These are phyloP conservation scores for Papilio elwesi DNA, from an alignment of 2,888 invertebrate genomes.

Conservation along the genomic window DNA sequence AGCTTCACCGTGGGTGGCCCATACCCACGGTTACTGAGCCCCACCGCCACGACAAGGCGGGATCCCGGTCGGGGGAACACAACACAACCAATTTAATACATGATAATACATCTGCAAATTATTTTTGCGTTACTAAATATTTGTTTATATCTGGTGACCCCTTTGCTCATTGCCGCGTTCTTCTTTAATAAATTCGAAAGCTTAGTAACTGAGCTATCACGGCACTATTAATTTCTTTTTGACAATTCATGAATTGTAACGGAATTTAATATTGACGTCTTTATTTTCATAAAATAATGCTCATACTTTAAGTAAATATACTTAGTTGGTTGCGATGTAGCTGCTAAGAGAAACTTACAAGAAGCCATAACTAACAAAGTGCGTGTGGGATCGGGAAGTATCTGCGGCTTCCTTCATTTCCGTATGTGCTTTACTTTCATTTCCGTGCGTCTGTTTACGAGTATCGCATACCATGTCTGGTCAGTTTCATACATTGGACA, in stretches of 20 bases:
- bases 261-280: background rate
- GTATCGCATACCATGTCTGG: constrained; percentile 17
- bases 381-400: constrained; percentile 41
- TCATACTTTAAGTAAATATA: background rate
- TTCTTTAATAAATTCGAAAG: no score
- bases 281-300: background rate
- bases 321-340: background rate
- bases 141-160: no score
- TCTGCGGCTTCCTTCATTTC: constrained; percentile 44
- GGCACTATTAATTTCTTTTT: background rate
- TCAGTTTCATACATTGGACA: no score
- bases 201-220: no score
- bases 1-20: no score
- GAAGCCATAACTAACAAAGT: constrained; percentile 32
- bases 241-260: background rate
- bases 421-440: constrained; percentile 43
- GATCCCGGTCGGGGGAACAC: no score
- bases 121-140: no score
- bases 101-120: no score
- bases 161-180: no score
- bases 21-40: no score
- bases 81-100: no score
- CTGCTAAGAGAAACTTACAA: constrained; percentile 11
- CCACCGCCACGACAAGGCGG: no score
- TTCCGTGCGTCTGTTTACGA: constrained; percentile 38